Base-by-base conservation (phyloP, 2,113 vertebrate species). In the Myiozetetes cayanensis region DNA sequence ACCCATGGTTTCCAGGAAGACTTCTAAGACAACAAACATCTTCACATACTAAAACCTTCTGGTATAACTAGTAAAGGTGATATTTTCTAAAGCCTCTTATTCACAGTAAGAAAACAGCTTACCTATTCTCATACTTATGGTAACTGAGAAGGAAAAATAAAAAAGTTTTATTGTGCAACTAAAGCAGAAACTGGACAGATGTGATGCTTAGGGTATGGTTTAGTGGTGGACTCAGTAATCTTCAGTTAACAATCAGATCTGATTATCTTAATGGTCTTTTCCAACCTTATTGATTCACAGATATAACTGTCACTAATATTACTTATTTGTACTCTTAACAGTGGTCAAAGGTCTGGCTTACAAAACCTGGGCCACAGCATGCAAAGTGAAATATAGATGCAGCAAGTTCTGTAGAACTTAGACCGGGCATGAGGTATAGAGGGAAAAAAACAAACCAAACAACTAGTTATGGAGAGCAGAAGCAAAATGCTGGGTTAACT, bases 391-490 rank as follows among this genome's bases (percentile, higher is more conserved):
- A 30, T 37, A 39, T 3, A 85, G 5, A 33, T 58, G 43, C 1
- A 7, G 20, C 8, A 43, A 63, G 20, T 33, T 52, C 37, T 67
- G 6, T 9, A 66, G 35, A 65, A 27, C 35, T 67, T 21, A 23
- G 39, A 65, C 46, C 10, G 46, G 23, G 39, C 19, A 80, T 6
- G 37, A 65, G 10, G 10, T 28, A 50, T 4, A 10, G 25, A 30
- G 4, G 20, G 13, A 13, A 50, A 46, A 74, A 56, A 43, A 0
- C 0, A 56, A 43, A 0, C 0, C 4, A 5, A 17, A 8, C n/a
- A 80, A 58, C 1, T 27, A 86, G 9, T 31, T 58, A 25, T 1
- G 11, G 30, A 53, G 27, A 77, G 12, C 1, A 75, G n/a, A 77
- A 72, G 23, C 21, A 79, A 93, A 90, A 93, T 8, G 4, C 10